Conservation (phyloP, 2,888 invertebrate genomes). For the Torymus texanus region DNA sequence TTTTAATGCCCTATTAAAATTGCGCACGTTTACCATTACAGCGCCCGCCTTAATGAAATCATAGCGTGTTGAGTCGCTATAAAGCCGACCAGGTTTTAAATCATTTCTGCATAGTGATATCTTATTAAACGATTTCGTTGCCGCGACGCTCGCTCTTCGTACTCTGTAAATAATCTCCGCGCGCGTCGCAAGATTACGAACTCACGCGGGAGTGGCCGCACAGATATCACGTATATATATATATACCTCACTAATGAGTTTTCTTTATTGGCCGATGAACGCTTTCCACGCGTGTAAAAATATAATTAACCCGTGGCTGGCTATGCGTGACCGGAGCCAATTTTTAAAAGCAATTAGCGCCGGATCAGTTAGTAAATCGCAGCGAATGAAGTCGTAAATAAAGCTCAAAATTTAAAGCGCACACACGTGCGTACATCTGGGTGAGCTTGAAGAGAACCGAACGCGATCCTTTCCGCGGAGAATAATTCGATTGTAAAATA, state of each 20-base stretch:
- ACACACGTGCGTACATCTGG: too few species aligned
- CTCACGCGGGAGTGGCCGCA: too few species aligned
- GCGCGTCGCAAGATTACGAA: not conserved
- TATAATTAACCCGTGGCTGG: slow-evolving; percentile 10
- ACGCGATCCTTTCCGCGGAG: not conserved
- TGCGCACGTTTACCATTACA: too few species aligned
- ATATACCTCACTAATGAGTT: slow-evolving; percentile 7
- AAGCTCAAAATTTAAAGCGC: slow-evolving; percentile 10
- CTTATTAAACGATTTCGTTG: not conserved
- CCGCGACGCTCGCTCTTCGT: too few species aligned
- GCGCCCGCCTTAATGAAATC: not conserved
- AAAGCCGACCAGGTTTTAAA: not conserved
- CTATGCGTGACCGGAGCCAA: slow-evolving; percentile 5
- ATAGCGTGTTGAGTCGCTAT: slow-evolving; percentile 7
- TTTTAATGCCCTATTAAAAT: too few species aligned
- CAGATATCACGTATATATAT: not conserved
- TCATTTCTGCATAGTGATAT: not conserved
- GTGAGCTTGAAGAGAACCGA: too few species aligned
- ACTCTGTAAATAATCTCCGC: too few species aligned
- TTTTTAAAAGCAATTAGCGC: slow-evolving; percentile 37
- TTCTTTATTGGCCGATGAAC: slow-evolving; percentile 20
- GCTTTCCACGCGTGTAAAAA: slow-evolving; percentile 15
- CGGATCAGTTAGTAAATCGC: slow-evolving; percentile 30
- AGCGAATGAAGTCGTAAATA: slow-evolving; percentile 37
- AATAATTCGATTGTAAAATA: slow-evolving; percentile 8